Percentiles rank a stretch among this genome's conserved stretches.
phyloP scores from a whole-genome alignment of 2,113 vertebrate species.

The Sterrhoptilus dennistouni region DNA sequence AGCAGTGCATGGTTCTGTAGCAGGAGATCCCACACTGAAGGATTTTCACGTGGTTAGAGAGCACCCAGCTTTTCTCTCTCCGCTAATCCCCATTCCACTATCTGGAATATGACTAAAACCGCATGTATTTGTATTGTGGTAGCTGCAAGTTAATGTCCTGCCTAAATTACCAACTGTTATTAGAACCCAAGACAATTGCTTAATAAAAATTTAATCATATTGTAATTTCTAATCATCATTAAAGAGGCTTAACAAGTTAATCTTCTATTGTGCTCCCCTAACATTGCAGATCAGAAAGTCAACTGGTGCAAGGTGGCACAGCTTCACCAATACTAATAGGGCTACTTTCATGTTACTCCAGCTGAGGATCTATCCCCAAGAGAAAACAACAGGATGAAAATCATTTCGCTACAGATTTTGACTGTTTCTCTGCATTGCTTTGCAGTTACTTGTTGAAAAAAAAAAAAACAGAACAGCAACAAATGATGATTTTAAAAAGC shows the following conservation, averaged over 20 bases:
- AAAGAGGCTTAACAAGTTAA: constrained; percentile 63
- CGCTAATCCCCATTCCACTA: not conserved
- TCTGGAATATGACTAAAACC: not conserved
- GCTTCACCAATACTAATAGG: not conserved
- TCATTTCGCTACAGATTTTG: not conserved
- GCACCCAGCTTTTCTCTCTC: not conserved
- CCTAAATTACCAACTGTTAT: constrained; percentile 57
- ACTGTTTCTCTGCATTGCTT: not conserved
- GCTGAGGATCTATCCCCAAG: not conserved
- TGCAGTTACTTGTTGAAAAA: not conserved
- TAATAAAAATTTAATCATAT: constrained; percentile 70
- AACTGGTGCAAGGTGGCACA: not conserved
- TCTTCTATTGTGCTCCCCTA: constrained; percentile 37
- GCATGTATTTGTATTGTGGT: constrained; percentile 49
- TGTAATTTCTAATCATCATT: constrained; percentile 67
- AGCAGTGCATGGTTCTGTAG: not conserved
- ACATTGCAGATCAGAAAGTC: not conserved
- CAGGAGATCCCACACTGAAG: not conserved
- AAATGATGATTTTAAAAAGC: not conserved
- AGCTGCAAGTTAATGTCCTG: constrained; percentile 47
- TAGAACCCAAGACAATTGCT: constrained; percentile 66
- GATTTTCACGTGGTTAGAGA: not conserved
- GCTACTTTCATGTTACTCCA: not conserved
- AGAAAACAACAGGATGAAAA: not conserved
- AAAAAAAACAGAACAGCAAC: not conserved